These are phyloP conservation scores for Lutjanus campechanus DNA, from an alignment of 2,797 vertebrate species.

Conservation along the genomic window DNA sequence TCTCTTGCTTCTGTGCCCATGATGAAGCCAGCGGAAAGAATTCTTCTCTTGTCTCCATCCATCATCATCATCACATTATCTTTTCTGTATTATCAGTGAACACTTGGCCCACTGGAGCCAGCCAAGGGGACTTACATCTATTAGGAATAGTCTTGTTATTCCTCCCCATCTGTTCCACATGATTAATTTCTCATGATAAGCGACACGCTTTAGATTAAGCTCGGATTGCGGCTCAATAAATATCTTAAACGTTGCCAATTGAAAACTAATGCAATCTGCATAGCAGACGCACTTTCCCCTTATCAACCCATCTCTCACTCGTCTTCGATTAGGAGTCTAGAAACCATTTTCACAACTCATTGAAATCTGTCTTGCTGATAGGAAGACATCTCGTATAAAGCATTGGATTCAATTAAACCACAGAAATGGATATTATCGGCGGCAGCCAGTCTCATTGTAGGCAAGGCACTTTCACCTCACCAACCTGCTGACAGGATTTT, in stretches of 20 bases:
- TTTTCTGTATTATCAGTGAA: slow-evolving; percentile 41
- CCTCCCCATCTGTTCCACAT: slow-evolving; percentile 67
- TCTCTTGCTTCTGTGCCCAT: not conserved
- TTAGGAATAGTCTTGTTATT: slow-evolving; percentile 60
- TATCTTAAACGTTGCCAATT: slow-evolving; percentile 63
- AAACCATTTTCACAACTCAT: slow-evolving; percentile 61
- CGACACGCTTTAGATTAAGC: slow-evolving; percentile 66
- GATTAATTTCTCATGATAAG: slow-evolving; percentile 68
- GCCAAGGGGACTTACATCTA: slow-evolving; percentile 41
- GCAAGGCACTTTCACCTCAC: slow-evolving; percentile 3
- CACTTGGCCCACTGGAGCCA: slow-evolving; percentile 30
- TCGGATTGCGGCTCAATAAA: slow-evolving; percentile 60
- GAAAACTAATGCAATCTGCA: slow-evolving; percentile 64
- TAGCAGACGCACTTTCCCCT: slow-evolving; percentile 28
- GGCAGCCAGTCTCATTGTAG: slow-evolving; percentile 16
- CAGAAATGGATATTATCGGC: slow-evolving; percentile 45
- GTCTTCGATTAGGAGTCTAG: slow-evolving; percentile 61
- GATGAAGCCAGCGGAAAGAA: slow-evolving; percentile 6
- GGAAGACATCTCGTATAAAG: slow-evolving; percentile 39
- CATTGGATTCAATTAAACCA: slow-evolving; percentile 59
- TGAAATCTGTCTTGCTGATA: slow-evolving; percentile 62
- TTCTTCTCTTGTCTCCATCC: slow-evolving; percentile 10
- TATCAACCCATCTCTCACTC: slow-evolving; percentile 62
- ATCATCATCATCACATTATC: slow-evolving; percentile 39
- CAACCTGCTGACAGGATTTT: not conserved